Evolutionary conservation across 2,888 invertebrate genomes (phyloP), one percentile per base, ranked within the genome.

Genomic region (Eulithis testata): DNA sequence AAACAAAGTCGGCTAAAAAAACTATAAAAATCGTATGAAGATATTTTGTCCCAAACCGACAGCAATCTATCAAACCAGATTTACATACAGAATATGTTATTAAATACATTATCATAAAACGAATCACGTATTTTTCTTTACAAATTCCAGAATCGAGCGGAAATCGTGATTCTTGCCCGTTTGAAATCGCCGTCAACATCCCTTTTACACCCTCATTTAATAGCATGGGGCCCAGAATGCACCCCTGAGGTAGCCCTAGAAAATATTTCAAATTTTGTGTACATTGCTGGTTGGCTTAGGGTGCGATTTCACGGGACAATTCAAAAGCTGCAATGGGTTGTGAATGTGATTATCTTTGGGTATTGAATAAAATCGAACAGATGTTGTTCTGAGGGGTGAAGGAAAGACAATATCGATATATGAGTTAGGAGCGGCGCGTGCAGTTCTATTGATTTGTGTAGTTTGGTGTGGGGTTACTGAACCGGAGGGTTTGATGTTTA

Each of bases 331-430:
- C 59, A 40, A 56, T 68, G 57, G 65, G 37, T 58, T 9, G 21
- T 5, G 54, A 58, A 55, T 11, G 40, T 64, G 53, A 64, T 85
- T 81, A 73, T 75, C 72, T 68, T 68, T 47, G 78, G 14, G 11
- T 75, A 36, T 55, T 59, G 54, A 63, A 14, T 14, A 14, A 9
- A 53, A 27, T 44, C 3, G 60, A 87, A 84, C 90, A 90, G 89
- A 90, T 90, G 89, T 85, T 81, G 75, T 66, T 65, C 76, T 80
- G 86, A 85, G 86, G 74, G 85, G 82, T 80, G 61, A 69, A 60
- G 45, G 69, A 85, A 87, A 88, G 87, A 89, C 89, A 90, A 88
- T 89, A 90, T 90, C 88, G 89, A 90, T 88, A 85, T 83, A 78
- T 82, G 51, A 76, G 78, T 72, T 60, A 40, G 45, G 12, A 21